Conservation (phyloP, 2,888 invertebrate species). For the Drosophila lutescens region DNA sequence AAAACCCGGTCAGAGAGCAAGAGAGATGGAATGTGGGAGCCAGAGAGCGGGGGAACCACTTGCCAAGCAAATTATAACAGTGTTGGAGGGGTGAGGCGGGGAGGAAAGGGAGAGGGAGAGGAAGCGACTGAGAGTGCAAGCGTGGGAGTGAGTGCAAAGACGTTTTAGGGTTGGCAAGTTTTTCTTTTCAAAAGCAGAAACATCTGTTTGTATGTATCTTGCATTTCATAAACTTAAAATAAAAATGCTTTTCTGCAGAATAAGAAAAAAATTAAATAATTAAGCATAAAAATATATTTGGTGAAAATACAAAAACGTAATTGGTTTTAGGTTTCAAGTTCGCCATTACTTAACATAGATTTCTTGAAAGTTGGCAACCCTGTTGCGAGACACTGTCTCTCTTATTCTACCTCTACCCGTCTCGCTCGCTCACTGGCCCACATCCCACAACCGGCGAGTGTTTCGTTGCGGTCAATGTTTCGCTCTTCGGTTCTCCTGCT, state of each 20-base stretch:
- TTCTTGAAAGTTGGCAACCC: constrained; percentile 9
- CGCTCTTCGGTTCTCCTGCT: constrained; percentile 59
- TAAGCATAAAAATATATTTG: not conserved
- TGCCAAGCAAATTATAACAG: constrained; percentile 21
- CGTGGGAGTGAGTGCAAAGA: constrained; percentile 10
- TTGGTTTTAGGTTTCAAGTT: too few relatives aligned
- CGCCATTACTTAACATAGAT: not conserved
- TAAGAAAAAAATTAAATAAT: not conserved
- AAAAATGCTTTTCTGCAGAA: too few relatives aligned
- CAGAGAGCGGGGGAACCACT: constrained; percentile 9
- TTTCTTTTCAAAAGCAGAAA: too few relatives aligned
- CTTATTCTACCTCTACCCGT: not conserved
- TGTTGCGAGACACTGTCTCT: not conserved
- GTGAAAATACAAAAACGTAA: too few relatives aligned
- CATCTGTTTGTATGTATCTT: too few relatives aligned
- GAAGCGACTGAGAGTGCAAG: not conserved
- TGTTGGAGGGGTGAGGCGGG: not conserved
- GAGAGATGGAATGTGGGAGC: not conserved
- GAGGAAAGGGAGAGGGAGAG: not conserved
- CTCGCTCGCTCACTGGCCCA: constrained; percentile 36
- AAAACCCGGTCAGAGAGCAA: constrained; percentile 7
- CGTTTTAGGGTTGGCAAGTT: constrained; percentile 16
- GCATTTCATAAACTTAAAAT: too few relatives aligned
- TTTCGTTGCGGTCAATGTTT: constrained; percentile 25
- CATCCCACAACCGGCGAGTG: constrained; percentile 26